Conservation (phyloP, 2,797 vertebrate species). For the Helicolenus hilgendorfi region DNA sequence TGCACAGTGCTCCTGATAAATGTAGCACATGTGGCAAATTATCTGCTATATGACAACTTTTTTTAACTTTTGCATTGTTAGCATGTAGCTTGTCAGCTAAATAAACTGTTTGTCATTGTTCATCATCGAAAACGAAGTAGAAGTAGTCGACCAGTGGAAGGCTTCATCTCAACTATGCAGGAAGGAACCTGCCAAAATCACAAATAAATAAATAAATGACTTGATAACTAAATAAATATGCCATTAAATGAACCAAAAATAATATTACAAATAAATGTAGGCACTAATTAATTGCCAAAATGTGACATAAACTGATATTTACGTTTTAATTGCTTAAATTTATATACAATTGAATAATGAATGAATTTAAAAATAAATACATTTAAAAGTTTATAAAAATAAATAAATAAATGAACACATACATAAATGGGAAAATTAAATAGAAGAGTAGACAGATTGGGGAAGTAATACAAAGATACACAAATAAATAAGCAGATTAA, state of each 20-base stretch:
- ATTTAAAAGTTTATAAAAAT: not conserved
- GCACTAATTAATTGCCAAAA: not conserved
- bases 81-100: not conserved
- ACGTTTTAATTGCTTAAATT: not conserved
- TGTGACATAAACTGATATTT: not conserved
- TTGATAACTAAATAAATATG: not conserved
- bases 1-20: not conserved
- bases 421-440: no score
- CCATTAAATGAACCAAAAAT: not conserved
- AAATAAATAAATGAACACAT: no score
- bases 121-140: not conserved
- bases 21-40: not conserved
- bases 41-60: not conserved
- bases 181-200: not conserved
- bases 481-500: no score
- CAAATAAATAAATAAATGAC: no score
- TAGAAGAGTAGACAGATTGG: no score
- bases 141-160: not conserved
- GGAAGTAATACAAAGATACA: no score
- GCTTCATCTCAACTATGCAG: not conserved
- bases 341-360: not conserved
- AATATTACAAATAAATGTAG: not conserved
- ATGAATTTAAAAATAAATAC: not conserved
- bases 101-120: not conserved
- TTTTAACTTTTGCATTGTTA: not conserved